Evolutionary conservation across 2,797 vertebrate species (phyloP), one percentile per base, ranked within the genome.

Genomic region (Acanthornis magna): DNA sequence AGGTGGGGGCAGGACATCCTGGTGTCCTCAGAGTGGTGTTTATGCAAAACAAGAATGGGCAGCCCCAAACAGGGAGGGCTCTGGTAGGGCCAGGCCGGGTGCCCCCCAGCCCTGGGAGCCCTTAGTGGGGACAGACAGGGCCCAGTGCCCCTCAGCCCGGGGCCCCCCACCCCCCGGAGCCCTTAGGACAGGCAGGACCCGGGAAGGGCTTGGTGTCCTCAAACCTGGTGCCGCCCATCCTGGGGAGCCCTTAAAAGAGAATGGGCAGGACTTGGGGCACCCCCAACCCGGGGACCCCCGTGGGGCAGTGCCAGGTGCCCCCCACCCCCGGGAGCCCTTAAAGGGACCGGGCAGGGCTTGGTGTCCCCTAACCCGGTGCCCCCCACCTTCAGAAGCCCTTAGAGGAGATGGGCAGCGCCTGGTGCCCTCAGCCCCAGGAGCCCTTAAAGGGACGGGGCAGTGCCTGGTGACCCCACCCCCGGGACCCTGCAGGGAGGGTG

Each of bases 11-110:
- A 23, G 22, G 11, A 17, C 48, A 25, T 23, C n/a, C 47, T 0
- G 18, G 32, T 8, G 32, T 3, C 14, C 63, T 19, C 67, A 8
- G 4, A 16, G n/a, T 1, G 23, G 16, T 9, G 3, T 4, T 20
- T 17, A 4, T 1, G 6, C 15, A 20, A 40, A 25, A 7, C 48
- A 38, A 18, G 40, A n/a, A 22, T 8, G 8, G 22, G 16, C 1
- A 11, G n/a, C 5, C 19, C 30, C 47, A 18, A 10, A 8, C 2
- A 0, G 32, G 53, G 63, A 27, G 34, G 13, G 25, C 6, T 12
- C 27, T 13, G 5, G 7, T 0, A 4, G 32, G 23, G 53, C 71
- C 4, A 13, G 30, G 42, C 45, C 32, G 6, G 47, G 47, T 21
- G 60, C 27, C 34, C 34, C 21, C 19, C 22, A 22, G 3, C 27